Conservation (phyloP, 1,140 invertebrate species). For the Aphelenchoides fujianensis region DNA sequence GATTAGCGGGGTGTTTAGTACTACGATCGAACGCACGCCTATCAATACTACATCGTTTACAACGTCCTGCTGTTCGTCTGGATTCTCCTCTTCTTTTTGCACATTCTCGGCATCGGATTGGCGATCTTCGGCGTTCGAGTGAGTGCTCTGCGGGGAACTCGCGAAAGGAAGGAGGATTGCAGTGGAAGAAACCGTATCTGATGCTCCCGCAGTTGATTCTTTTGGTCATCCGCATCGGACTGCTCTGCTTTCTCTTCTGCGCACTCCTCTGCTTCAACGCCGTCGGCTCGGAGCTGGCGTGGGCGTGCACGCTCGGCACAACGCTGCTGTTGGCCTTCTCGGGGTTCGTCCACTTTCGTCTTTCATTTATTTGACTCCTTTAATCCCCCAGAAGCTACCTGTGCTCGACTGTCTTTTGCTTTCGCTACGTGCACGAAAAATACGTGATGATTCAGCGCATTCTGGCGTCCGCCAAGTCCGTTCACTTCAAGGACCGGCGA, state of each 20-base stretch:
- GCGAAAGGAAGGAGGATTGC: background rate
- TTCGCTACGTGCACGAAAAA: slow-evolving; percentile 35
- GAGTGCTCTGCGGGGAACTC: no score
- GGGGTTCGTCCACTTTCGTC: slow-evolving; percentile 10
- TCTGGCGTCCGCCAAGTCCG: slow-evolving; percentile 38
- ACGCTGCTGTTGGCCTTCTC: slow-evolving; percentile 25
- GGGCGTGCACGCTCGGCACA: slow-evolving; percentile 5
- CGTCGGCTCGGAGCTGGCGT: slow-evolving; percentile 23
- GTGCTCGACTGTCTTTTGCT: slow-evolving; percentile 34
- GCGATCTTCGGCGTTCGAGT: slow-evolving; percentile 38
- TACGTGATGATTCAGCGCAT: slow-evolving; percentile 36
- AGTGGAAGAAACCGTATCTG: slow-evolving; percentile 28
- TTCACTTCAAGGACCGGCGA: slow-evolving; percentile 39
- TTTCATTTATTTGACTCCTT: background rate
- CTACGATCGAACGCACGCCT: slow-evolving; percentile 13
- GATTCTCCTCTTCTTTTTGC: slow-evolving; percentile 37
- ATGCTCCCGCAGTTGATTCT: slow-evolving; percentile 31
- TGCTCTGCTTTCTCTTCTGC: slow-evolving; percentile 20
- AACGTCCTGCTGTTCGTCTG: slow-evolving; percentile 25
- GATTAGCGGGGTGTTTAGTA: no score
- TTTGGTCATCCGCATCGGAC: slow-evolving; percentile 21
- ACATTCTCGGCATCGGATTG: slow-evolving; percentile 33
- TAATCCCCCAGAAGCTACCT: slow-evolving; percentile 35
- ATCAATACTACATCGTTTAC: slow-evolving; percentile 29
- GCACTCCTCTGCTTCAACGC: slow-evolving; percentile 26